Percentiles rank a stretch among this genome's conserved stretches.
These are phyloP conservation scores for Danio aesculapii DNA, from an alignment of 2,797 vertebrate genomes.

Conservation along the genomic window DNA sequence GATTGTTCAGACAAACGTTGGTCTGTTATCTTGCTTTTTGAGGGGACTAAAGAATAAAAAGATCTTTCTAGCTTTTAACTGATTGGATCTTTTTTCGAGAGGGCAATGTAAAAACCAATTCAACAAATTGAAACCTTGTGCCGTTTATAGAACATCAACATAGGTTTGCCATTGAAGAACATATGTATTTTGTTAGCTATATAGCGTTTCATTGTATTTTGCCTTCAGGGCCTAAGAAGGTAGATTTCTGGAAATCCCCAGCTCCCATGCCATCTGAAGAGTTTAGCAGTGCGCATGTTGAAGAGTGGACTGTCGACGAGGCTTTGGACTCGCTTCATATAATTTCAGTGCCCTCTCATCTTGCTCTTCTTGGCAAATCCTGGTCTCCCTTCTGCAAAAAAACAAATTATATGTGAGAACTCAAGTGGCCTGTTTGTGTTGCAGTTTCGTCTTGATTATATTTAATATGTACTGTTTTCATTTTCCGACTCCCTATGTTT, in stretches of 20 bases:
- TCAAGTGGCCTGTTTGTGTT: constrained; percentile 76
- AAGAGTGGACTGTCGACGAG: constrained; percentile 27
- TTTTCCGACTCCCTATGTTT: constrained; percentile 71
- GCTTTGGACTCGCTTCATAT: constrained; percentile 63
- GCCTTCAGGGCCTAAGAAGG: constrained; percentile 66
- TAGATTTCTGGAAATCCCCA: constrained; percentile 69
- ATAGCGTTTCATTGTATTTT: constrained; percentile 15
- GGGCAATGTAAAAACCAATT: background rate
- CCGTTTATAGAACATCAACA: background rate
- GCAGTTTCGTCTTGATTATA: constrained; percentile 82
- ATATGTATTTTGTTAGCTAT: constrained; percentile 34
- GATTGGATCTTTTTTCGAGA: background rate
- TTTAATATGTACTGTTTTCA: constrained; percentile 78
- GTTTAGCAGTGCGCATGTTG: constrained; percentile 7
- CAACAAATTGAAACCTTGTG: background rate
- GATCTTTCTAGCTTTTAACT: background rate
- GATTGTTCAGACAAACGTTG: background rate
- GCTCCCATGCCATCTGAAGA: constrained; percentile 47
- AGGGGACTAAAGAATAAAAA: background rate
- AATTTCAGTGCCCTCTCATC: constrained; percentile 80
- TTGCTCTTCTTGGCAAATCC: constrained; percentile 74
- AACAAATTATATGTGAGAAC: constrained; percentile 81
- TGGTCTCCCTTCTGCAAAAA: constrained; percentile 61
- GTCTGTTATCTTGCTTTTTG: background rate
- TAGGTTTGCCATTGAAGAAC: constrained; percentile 16